Percentiles rank a stretch among this genome's conserved stretches.
phyloP scores from a whole-genome alignment of 2,888 invertebrate genomes.

The Charanyca ferruginea region DNA sequence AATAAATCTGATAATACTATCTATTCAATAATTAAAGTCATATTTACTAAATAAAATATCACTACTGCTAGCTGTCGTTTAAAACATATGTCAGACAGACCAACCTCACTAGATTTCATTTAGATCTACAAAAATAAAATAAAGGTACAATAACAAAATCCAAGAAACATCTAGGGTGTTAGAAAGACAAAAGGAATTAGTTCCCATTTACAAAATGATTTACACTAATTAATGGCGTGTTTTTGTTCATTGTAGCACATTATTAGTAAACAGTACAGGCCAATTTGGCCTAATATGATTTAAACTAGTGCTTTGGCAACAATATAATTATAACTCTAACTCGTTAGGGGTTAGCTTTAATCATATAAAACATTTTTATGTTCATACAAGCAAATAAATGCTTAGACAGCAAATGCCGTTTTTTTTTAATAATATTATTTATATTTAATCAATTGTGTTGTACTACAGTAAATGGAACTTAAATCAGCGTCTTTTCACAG shows the following conservation, averaged over 20 bases:
- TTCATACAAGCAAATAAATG: conserved; percentile 24
- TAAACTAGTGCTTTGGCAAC: conserved; percentile 54
- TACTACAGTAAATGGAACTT: conserved; percentile 52
- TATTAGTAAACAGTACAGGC: conserved; percentile 35
- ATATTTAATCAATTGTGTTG: conserved; percentile 25
- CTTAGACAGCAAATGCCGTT: conserved; percentile 8
- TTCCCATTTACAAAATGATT: conserved; percentile 57
- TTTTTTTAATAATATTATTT: no score
- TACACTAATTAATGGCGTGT: conserved; percentile 39
- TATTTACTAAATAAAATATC: conserved; percentile 59
- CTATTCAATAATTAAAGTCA: conserved; percentile 57
- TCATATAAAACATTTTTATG: conserved; percentile 8
- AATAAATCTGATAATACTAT: conserved; percentile 64
- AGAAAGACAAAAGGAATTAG: conserved; percentile 51
- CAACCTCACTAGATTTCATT: conserved; percentile 61
- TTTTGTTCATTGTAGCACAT: conserved; percentile 26
- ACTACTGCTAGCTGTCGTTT: conserved; percentile 72
- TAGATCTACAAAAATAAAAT: conserved; percentile 64
- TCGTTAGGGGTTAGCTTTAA: conserved; percentile 11
- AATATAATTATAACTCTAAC: conserved; percentile 20
- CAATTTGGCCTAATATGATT: conserved; percentile 25
- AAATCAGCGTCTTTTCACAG: conserved; percentile 52
- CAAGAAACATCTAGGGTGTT: conserved; percentile 46
- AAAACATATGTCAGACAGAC: conserved; percentile 81
- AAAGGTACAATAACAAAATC: conserved; percentile 57